These are phyloP conservation scores for Chloroclystis v-ata DNA, from an alignment of 2,888 invertebrate species.

Conservation along the genomic window DNA sequence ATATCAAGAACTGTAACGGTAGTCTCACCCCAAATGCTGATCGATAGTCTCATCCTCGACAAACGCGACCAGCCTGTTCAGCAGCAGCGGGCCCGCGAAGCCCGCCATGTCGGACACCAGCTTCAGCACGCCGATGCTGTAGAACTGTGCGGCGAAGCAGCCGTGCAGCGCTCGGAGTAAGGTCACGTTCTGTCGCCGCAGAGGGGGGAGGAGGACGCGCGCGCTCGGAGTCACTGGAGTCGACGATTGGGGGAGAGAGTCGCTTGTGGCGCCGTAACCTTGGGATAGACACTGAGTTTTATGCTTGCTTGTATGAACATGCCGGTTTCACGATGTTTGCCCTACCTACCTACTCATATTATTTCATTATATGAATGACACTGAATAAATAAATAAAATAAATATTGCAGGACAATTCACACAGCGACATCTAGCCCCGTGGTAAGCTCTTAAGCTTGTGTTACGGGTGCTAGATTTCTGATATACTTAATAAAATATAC, in stretches of 20 bases:
- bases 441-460: too few relatives aligned
- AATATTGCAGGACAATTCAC: too few relatives aligned
- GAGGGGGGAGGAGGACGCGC: conserved; percentile 51
- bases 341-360: too few relatives aligned
- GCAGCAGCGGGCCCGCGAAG: conserved; percentile 92
- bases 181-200: conserved; percentile 69
- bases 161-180: conserved; percentile 83
- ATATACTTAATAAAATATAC: too few relatives aligned
- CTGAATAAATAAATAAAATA: too few relatives aligned
- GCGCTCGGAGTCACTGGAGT: conserved; percentile 64
- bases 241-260: conserved; percentile 49
- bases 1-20: not conserved
- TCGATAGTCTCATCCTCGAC: conserved; percentile 85
- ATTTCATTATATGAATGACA: too few relatives aligned
- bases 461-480: too few relatives aligned
- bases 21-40: conserved; percentile 80
- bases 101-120: conserved; percentile 88
- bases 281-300: not conserved
- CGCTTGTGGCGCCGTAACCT: conserved; percentile 64
- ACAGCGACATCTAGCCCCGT: too few relatives aligned
- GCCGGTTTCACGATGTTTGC: too few relatives aligned
- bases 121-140: conserved; percentile 89
- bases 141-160: conserved; percentile 89
- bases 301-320: too few relatives aligned
- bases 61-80: conserved; percentile 88